Evolutionary conservation across 2,888 invertebrate genomes (phyloP), one percentile per base, ranked within the genome.

Genomic region (Aromia moschata): DNA sequence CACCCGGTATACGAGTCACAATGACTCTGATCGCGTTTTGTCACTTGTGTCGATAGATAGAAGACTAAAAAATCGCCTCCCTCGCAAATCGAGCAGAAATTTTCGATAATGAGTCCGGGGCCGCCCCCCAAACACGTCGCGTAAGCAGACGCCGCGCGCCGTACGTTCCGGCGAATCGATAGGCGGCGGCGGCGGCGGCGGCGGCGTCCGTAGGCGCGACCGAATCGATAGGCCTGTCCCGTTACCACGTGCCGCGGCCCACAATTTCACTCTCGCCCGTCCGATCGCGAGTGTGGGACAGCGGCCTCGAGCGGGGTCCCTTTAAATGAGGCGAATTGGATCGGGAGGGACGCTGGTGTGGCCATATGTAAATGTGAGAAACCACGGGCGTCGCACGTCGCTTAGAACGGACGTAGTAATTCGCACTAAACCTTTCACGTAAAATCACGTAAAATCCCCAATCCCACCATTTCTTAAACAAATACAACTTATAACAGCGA

Each of bases 201-300:
- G 38, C 38, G 38, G 18, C 14, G 46, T 36, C 64, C 18, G 33
- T 46, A 46, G 36, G 47, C 47, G 46, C 20, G 36, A 16, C 47
- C 17, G 56, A 41, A 55, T 56, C 56, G 56, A 56, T 56, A 56
- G 41, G 40, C 4, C n/a, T n/a, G n/a, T n/a, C 46, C 46, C 56
- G 31, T 31, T 56, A 40, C 41, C 47, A 56, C 56, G 56, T 56
- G 56, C 33, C 41, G 56, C 41, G 56, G 40, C 46, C 46, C 56
- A 56, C 47, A 41, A 56, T 47, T 56, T 56, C 47, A 56, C 47
- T 56, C 56, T 56, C 56, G 17, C 31, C 1, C 40, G 17, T 38
- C 1, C 40, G 30, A 56, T 17, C 31, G 45, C 10, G 4, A 30
- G 45, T 33, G 45, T 20, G 44, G 45, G 16, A 10, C 45, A 45